Base-by-base conservation (phyloP, 1,140 invertebrate genomes). In the Hyles vespertilio region DNA sequence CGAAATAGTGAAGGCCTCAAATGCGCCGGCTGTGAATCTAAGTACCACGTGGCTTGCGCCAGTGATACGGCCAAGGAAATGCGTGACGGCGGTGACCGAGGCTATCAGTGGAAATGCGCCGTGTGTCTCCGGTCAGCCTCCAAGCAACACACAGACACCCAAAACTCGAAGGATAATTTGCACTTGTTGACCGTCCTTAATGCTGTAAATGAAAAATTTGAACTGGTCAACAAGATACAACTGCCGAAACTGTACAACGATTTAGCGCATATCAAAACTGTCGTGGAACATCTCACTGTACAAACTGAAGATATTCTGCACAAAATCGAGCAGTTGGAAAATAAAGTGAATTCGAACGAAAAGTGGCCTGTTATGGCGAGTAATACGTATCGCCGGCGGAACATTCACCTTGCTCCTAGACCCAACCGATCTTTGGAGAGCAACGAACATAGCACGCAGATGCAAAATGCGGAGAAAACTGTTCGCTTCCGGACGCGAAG, bases 211-310 rank as follows among this genome's bases (percentile, higher is more conserved):
- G 80, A 83, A 11, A 84, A 84, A 60, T 72, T 87, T 58, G 81
- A 84, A 65, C 54, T 84, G 3, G 67, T 87, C 1, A 84, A 82
- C 51, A 84, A 83, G 66, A 79, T 84, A 10, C 84, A 87, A 61
- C 43, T 87, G 40, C 81, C 84, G 2, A 83, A 80, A 64, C 33
- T 84, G 32, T 78, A 70, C 57, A 78, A 61, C 46, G 81, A 87
- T 34, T 56, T 87, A 43, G 46, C 67, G 9, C 70, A 81, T 8
- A 55, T 87, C 1, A 83, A 74, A 69, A 50, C 61, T 5, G 58
- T 74, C 0, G 65, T 72, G 5, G 81, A 86, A 9, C 57, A 60
- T 5, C 70, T 86, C 6, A 57, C 59, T 1, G 74, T 74, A 56
- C 83, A 86, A 63, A 84, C 84, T 55, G 75, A 78, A 6, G 61